phyloP scores from a whole-genome alignment of 2,888 invertebrate genomes.

The Scaptodrosophila latifasciaeformis region DNA sequence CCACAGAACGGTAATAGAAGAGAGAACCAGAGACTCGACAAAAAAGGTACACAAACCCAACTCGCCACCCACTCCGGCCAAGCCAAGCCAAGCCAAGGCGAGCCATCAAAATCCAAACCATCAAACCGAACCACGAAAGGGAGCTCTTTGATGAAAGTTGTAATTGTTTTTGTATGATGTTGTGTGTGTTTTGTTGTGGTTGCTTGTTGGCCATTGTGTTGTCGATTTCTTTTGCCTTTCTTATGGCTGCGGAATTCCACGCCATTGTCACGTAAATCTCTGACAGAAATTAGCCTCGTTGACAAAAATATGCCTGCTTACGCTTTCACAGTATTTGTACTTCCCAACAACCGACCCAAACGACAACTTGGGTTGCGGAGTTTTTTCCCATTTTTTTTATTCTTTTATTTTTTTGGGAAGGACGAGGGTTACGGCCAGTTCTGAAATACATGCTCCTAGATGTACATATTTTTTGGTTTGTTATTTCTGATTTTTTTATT shows the following conservation, averaged over 20 bases:
- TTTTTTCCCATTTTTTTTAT: too few species aligned
- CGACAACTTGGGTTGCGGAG: too few species aligned
- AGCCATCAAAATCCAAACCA: not conserved
- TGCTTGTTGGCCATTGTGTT: constrained; percentile 11
- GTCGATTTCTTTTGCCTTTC: constrained; percentile 16
- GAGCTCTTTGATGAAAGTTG: constrained; percentile 48
- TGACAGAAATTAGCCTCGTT: constrained; percentile 68
- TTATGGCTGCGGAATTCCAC: constrained; percentile 11
- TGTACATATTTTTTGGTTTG: too few species aligned
- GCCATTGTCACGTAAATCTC: constrained; percentile 68
- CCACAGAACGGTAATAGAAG: too few species aligned
- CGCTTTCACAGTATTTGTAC: constrained; percentile 69
- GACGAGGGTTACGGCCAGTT: too few species aligned
- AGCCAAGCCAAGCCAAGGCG: too few species aligned
- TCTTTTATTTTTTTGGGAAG: too few species aligned
- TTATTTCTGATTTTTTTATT: too few species aligned
- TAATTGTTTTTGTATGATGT: constrained; percentile 59
- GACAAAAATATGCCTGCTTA: constrained; percentile 69
- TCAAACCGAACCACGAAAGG: constrained; percentile 20
- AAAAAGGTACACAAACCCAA: not conserved
- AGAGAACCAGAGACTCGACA: not conserved
- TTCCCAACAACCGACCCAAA: too few species aligned
- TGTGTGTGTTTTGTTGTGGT: constrained; percentile 18
- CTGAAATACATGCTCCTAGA: too few species aligned
- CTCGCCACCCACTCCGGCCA: too few species aligned